phyloP scores from a whole-genome alignment of 2,113 vertebrate species.

The Scartelaos histophorus region DNA sequence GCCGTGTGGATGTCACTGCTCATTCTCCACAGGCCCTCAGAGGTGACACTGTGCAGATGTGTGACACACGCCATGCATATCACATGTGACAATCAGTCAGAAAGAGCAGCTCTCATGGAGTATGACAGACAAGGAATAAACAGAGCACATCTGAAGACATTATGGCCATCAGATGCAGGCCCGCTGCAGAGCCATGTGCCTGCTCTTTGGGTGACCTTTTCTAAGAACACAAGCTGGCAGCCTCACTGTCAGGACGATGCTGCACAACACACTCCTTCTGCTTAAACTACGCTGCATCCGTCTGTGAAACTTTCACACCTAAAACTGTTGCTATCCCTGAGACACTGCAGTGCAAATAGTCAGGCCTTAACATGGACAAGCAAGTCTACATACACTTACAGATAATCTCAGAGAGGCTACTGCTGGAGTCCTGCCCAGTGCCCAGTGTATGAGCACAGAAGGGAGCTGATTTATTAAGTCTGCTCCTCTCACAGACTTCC shows the following conservation, averaged over 20 bases:
- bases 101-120: slow-evolving; percentile 28
- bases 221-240: slow-evolving; percentile 25
- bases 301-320: slow-evolving; percentile 27
- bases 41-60: slow-evolving; percentile 62
- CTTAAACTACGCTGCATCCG: slow-evolving; percentile 17
- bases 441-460: not conserved
- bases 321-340: not conserved
- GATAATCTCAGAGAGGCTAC: not conserved
- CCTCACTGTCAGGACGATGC: slow-evolving; percentile 8
- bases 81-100: slow-evolving; percentile 55
- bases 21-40: slow-evolving; percentile 46
- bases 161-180: slow-evolving; percentile 18
- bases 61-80: slow-evolving; percentile 51
- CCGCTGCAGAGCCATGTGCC: slow-evolving; percentile 10
- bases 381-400: not conserved
- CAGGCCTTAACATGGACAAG: not conserved
- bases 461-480: not conserved
- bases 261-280: slow-evolving; percentile 9
- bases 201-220: slow-evolving; percentile 46
- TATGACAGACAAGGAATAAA: slow-evolving; percentile 35
- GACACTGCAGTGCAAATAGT: not conserved
- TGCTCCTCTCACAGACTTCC: not conserved
- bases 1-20: slow-evolving; percentile 57
- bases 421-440: not conserved
- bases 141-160: slow-evolving; percentile 42